Evolutionary conservation across 2,888 invertebrate species (phyloP).

Genomic region (Rhingia rostrata): DNA sequence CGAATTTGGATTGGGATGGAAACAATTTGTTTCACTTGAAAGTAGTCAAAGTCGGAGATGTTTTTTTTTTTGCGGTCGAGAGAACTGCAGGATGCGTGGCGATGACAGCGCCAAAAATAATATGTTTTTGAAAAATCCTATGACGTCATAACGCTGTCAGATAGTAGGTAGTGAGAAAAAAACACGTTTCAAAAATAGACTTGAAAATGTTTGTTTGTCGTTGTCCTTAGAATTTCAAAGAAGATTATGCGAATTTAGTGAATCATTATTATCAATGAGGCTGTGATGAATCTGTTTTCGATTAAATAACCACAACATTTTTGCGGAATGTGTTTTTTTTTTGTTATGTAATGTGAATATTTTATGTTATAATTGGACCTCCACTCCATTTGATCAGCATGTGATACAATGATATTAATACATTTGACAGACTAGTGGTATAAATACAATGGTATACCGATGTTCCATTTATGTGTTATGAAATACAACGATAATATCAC

Average conservation of each 20-base stretch:
- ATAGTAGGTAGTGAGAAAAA: neutral
- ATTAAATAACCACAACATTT: too few relatives aligned
- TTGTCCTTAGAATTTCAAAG: neutral
- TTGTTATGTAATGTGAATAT: too few relatives aligned
- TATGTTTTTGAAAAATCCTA: slow-evolving; percentile 35
- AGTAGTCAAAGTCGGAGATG: neutral
- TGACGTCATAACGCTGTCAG: slow-evolving; percentile 27
- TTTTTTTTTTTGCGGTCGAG: slow-evolving; percentile 9
- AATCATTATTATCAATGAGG: too few relatives aligned
- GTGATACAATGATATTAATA: too few relatives aligned
- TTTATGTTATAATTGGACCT: too few relatives aligned
- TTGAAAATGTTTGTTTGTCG: slow-evolving; percentile 2
- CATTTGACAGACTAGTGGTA: too few relatives aligned
- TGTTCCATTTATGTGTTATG: too few relatives aligned
- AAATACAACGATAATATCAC: too few relatives aligned
- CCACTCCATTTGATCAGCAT: too few relatives aligned
- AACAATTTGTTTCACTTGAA: slow-evolving; percentile 1
- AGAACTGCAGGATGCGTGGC: slow-evolving; percentile 25
- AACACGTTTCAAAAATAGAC: slow-evolving; percentile 40
- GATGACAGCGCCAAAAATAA: slow-evolving; percentile 29
- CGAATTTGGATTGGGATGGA: slow-evolving; percentile 7
- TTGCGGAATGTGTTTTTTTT: too few relatives aligned
- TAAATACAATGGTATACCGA: too few relatives aligned
- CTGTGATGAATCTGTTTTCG: too few relatives aligned
- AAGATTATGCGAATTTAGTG: neutral